These are phyloP conservation scores for Myanophis thanlyinensis DNA, from an alignment of 2,113 vertebrate genomes.

Conservation along the genomic window DNA sequence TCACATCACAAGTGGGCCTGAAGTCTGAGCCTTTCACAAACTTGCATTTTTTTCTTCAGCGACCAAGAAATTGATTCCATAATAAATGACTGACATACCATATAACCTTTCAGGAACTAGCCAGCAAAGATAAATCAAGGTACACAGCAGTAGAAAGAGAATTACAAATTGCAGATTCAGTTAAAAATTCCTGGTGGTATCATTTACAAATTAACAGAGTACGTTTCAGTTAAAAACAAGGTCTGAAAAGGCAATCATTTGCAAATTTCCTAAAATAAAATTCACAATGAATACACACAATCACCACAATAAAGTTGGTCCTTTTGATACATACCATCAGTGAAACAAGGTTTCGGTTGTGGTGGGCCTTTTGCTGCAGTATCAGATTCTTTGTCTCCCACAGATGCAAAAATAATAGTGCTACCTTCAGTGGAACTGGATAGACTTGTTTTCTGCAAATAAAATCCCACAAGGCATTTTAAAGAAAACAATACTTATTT, in stretches of 20 bases:
- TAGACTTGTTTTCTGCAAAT: slow-evolving; percentile 74
- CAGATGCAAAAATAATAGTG: slow-evolving; percentile 80
- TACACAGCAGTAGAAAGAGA: background rate
- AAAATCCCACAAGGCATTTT: slow-evolving; percentile 55
- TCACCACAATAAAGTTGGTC: background rate
- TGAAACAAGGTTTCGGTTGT: slow-evolving; percentile 88
- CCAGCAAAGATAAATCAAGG: background rate
- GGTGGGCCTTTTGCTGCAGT: slow-evolving; percentile 74
- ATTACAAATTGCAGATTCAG: background rate
- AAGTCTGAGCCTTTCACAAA: background rate
- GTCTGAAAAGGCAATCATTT: background rate
- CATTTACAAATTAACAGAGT: background rate
- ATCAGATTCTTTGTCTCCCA: slow-evolving; percentile 79
- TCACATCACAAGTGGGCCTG: background rate
- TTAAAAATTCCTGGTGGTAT: background rate
- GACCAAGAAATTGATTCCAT: background rate
- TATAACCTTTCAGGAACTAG: background rate
- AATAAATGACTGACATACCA: background rate
- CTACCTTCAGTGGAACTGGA: slow-evolving; percentile 92
- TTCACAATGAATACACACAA: background rate
- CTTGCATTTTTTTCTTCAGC: background rate
- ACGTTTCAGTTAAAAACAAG: background rate
- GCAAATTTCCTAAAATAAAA: background rate
- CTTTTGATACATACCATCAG: slow-evolving; percentile 74
- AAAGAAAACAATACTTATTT: background rate